Base-by-base conservation (phyloP, 2,888 invertebrate genomes). In the Philhelius pedissequus region DNA sequence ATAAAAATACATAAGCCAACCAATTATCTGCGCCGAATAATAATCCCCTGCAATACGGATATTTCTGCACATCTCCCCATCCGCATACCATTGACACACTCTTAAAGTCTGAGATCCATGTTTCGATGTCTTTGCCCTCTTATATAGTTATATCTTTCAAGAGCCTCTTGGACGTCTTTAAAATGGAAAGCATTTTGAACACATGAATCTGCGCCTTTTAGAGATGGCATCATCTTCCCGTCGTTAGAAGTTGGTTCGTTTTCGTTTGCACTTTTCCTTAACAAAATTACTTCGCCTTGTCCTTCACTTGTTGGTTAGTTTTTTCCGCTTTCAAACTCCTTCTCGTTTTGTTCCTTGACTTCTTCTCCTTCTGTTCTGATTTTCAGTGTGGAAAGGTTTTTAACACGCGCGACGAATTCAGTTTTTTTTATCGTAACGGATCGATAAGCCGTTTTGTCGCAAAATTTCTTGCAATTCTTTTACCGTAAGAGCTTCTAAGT, bases 61-160 rank as follows among this genome's bases (percentile, higher is more conserved):
- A 64, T 58, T 75, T 84, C 35, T 84, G 70, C 18, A 70, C 48
- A 8, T 75, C 83, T 62, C 35, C 50, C 78, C 74, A 83, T 30
- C 35, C 30, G 15, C 58, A 79, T 56, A 66, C 66, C 9, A 66
- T 15, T 8, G 64, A 69, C 50, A 64, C 69, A 35, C 15, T 64
- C 30, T 81, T 66, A 30, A 81, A 75, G 22, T 75, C 75, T 1
- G 56, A 45, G 11, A 81, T 69, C 70, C 76, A 73, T 30, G 75
- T n/a, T 15, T 64, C 71, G 0, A 66, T 32, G 30, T 54, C 30
- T 70, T 81, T 69, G 5, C 75, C 80, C 8, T 45, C 27, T 69
- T 80, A 62, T n/a, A 8, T 69, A 62, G 22, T 35, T 74, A 22
- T 64, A 74, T n/a, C 66, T 64, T 15, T 76, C 68, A 20, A 77